Conservation (phyloP, 2,888 invertebrate genomes). For the Himalopsyche tibetana region DNA sequence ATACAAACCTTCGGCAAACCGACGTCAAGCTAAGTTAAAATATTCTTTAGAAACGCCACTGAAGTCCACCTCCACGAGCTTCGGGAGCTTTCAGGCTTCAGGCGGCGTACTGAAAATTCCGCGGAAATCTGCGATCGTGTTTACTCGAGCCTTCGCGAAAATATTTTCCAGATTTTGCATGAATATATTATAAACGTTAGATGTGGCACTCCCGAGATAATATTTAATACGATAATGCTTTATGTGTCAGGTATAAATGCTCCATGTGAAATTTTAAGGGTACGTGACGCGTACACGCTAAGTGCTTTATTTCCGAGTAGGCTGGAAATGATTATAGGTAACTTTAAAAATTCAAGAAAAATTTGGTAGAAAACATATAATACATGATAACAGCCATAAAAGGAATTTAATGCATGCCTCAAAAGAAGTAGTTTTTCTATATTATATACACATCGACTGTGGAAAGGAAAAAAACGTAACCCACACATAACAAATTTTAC, state of each 20-base stretch:
- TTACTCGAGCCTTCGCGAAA: constrained; percentile 44
- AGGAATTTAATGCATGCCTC: too few species aligned
- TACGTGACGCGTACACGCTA: constrained; percentile 6
- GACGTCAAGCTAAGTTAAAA: background rate
- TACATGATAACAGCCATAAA: too few species aligned
- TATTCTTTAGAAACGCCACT: constrained; percentile 23
- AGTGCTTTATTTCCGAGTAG: constrained; percentile 50
- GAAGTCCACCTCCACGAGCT: background rate
- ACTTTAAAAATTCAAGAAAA: background rate
- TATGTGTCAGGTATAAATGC: constrained; percentile 40
- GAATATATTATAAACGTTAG: constrained; percentile 56
- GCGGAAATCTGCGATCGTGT: constrained; percentile 58
- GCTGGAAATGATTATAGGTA: background rate
- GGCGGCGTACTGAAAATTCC: constrained; percentile 40
- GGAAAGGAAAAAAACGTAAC: too few species aligned
- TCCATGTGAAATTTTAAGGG: background rate
- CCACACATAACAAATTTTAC: too few species aligned
- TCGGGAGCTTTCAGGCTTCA: constrained; percentile 10
- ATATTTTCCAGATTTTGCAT: constrained; percentile 54
- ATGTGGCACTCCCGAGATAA: constrained; percentile 40
- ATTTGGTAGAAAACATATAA: too few species aligned
- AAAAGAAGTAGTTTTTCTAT: too few species aligned
- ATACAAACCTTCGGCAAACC: background rate
- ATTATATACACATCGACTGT: too few species aligned
- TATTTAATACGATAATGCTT: constrained; percentile 40